Evolutionary conservation across 2,888 invertebrate species (phyloP), one percentile per base, ranked within the genome.

Genomic region (Ligdia adustata): DNA sequence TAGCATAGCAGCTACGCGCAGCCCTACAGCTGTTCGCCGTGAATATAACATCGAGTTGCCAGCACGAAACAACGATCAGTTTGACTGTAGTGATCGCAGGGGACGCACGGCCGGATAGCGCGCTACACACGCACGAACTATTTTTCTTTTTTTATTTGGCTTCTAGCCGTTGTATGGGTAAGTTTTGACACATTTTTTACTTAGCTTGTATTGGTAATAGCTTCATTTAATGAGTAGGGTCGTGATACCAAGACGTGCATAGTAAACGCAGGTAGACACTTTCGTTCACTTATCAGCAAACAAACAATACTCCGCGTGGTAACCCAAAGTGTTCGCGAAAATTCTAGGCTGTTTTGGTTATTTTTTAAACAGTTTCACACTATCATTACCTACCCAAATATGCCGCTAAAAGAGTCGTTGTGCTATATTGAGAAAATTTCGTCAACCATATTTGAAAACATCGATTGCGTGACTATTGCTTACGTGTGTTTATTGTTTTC

Each of bases 131-230:
- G 75, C 80, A 75, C 83, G 77, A 74, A 64, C 77, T 75, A 77
- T 79, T 85, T 89, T 90, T 85, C 77, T 82, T 90, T 89, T 88
- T 91, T 91, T 88, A 87, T 91, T 91, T 91, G 91, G 90, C 90
- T 90, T 84, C 89, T 91, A 87, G 91, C 90, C 91, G 81, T 91
- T 91, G 90, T 91, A 91, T 91, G 91, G 91, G 91, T 91, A 62
- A 90, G 91, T 86, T 9, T 29, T 13, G 22, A 35, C 34, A 38
- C 14, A 6, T 57, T 62, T 57, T 42, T 58, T 56, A 58, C 54
- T 22, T 22, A 42, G 57, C 55, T 45, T 27, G 0, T 11, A 13
- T 37, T 27, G 14, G 9, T 18, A 34, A n/a, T n/a, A n/a, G n/a
- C n/a, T n/a, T 37, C 32, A 42, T 42, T 41, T 43, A 24, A 31